Evolutionary conservation across 2,888 invertebrate genomes (phyloP), one percentile per base, ranked within the genome.

Genomic region (Brachyptera risi): DNA sequence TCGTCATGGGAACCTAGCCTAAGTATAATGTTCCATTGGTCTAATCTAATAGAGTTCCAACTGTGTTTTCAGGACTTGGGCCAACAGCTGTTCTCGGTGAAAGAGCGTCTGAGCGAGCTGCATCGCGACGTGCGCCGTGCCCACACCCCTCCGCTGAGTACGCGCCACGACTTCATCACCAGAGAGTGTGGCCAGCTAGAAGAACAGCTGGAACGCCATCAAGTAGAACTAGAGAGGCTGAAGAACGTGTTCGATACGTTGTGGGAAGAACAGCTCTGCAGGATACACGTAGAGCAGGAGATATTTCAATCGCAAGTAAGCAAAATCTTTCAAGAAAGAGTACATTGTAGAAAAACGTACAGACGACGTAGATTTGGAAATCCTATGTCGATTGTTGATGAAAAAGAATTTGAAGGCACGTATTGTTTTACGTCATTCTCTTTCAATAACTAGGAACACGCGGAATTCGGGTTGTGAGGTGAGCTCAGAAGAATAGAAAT

Each of bases 261-360:
- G 1, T 88, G 88, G 88, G 87, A 88, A 70, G 87, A 87, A 69
- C 85, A 86, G 68, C 73, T 87, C 24, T 85, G 87, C 73, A 77
- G 86, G 63, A 80, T 88, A 63, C 80, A 85, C 51, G 79, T 85
- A 5, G 88, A 89, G 72, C 87, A 88, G 71, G 86, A 87, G 69
- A 79, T 85, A 38, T 84, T 83, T 68, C 79, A 80, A 68, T 77
- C 80, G 31, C 80, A 80, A 76, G 80, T 79, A 67, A 9, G 56
- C n/a, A n/a, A n/a, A n/a, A n/a, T n/a, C 42, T n/a, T 17, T 35
- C n/a, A 7, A 54, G 11, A 15, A 31, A 15, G 26, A 31, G 7
- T 19, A 1, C 7, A 13, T 1, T 17, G 5, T 17, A 1, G 49
- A 11, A 49, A 13, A 9, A n/a, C 9, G 9, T 13, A 7, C 21